Evolutionary conservation across 2,113 vertebrate species (phyloP).

Genomic region (Oostethus manadensis): DNA sequence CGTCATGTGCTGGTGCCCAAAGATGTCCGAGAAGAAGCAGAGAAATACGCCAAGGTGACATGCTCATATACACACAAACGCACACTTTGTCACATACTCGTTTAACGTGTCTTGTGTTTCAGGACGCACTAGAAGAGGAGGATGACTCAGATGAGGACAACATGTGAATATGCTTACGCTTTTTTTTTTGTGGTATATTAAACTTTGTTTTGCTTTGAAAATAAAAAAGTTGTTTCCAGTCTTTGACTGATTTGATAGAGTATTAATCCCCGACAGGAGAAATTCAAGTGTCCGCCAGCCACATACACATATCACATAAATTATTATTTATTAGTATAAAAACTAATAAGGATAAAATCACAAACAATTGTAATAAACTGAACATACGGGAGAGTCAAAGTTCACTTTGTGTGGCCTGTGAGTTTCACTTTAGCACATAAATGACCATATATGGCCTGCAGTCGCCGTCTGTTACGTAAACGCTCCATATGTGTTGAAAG

Average conservation of each 20-base stretch:
- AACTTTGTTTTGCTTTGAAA: slow-evolving; percentile 39
- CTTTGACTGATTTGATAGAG: no score
- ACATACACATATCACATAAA: no score
- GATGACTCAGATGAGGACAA: slow-evolving; percentile 99
- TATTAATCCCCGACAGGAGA: no score
- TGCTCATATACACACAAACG: not conserved
- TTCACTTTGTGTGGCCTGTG: no score
- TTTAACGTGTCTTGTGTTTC: slow-evolving; percentile 29
- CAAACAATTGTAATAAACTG: no score
- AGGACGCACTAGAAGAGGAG: slow-evolving; percentile 98
- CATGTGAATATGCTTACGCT: slow-evolving; percentile 80
- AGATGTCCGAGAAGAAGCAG: slow-evolving; percentile 91
- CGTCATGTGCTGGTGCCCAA: slow-evolving; percentile 92
- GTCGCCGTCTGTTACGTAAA: slow-evolving; percentile 49
- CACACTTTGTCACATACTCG: not conserved
- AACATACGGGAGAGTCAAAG: not conserved
- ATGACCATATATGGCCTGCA: slow-evolving; percentile 15
- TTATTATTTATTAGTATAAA: no score
- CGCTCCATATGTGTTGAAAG: not conserved
- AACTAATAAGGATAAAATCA: no score
- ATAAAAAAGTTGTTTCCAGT: slow-evolving; percentile 8
- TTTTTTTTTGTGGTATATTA: slow-evolving; percentile 34
- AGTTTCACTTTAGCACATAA: not conserved
- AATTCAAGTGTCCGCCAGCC: no score
- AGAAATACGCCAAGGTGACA: slow-evolving; percentile 97